These are phyloP conservation scores for Epicampocera succincta DNA, from an alignment of 2,888 invertebrate genomes.

Conservation along the genomic window DNA sequence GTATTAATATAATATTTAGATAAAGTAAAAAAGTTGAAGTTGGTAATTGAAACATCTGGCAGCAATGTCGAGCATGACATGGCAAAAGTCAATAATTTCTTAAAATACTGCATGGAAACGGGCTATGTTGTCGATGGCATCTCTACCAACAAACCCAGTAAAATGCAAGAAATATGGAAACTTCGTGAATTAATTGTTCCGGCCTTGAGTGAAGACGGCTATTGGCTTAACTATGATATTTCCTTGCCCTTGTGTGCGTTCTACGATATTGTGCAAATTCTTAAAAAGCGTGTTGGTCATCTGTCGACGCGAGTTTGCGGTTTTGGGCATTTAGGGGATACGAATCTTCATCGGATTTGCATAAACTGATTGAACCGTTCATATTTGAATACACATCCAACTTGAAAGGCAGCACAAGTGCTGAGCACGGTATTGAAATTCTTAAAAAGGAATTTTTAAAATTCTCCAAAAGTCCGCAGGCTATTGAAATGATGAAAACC, in stretches of 20 bases:
- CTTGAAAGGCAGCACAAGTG: constrained; percentile 93
- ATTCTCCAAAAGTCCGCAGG: constrained; percentile 88
- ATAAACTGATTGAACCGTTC: constrained; percentile 89
- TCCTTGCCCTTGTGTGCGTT: constrained; percentile 92
- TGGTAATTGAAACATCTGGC: constrained; percentile 93
- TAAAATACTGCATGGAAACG: constrained; percentile 87
- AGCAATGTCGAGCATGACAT: constrained; percentile 92
- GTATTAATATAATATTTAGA: no score
- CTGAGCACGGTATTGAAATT: constrained; percentile 98
- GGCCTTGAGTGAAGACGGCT: constrained; percentile 91
- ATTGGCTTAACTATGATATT: constrained; percentile 97
- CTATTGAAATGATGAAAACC: constrained; percentile 90
- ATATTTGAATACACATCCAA: constrained; percentile 92
- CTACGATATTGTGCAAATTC: constrained; percentile 90
- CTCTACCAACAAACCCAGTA: constrained; percentile 90
- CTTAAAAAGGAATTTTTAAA: constrained; percentile 90
- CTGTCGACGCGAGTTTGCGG: constrained; percentile 87
- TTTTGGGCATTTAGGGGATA: constrained; percentile 98
- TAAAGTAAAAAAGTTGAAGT: no score
- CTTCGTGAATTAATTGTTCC: constrained; percentile 91
- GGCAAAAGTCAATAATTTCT: constrained; percentile 91
- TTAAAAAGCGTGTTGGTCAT: constrained; percentile 86
- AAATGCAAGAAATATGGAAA: constrained; percentile 92
- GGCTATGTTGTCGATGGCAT: constrained; percentile 91
- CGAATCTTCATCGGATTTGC: constrained; percentile 90